phyloP scores from a whole-genome alignment of 2,888 invertebrate genomes.

The Bugula neritina region DNA sequence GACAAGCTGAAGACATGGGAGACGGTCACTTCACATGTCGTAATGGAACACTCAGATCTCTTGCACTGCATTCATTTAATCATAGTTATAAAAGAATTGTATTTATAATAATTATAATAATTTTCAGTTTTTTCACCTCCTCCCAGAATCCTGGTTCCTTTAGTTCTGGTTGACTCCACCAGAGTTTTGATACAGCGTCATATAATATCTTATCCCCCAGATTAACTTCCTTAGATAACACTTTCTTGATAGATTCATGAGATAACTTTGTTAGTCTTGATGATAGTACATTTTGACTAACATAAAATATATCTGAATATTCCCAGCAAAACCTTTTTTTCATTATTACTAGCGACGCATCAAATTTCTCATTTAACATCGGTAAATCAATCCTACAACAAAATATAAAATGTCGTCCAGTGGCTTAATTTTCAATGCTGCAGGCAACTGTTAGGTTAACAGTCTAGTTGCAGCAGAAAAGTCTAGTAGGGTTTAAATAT shows the following conservation, averaged over 20 bases:
- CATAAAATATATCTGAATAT: conserved; percentile 4
- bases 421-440: no score
- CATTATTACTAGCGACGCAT: conserved; percentile 7
- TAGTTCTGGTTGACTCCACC: conserved; percentile 17
- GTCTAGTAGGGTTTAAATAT: no score
- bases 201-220: conserved; percentile 19
- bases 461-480: no score
- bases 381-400: background rate
- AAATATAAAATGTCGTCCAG: background rate
- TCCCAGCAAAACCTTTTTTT: background rate
- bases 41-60: no score
- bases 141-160: background rate
- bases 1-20: no score
- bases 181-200: background rate
- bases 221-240: conserved; percentile 9
- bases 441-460: no score
- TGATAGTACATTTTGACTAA: background rate
- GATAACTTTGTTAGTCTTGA: background rate
- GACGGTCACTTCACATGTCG: no score
- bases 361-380: conserved; percentile 3
- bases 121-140: conserved; percentile 18
- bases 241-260: background rate
- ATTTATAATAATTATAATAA: no score
- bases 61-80: no score
- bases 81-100: no score